phyloP scores from a whole-genome alignment of 1,140 invertebrate genomes.

The Aphis craccivora region DNA sequence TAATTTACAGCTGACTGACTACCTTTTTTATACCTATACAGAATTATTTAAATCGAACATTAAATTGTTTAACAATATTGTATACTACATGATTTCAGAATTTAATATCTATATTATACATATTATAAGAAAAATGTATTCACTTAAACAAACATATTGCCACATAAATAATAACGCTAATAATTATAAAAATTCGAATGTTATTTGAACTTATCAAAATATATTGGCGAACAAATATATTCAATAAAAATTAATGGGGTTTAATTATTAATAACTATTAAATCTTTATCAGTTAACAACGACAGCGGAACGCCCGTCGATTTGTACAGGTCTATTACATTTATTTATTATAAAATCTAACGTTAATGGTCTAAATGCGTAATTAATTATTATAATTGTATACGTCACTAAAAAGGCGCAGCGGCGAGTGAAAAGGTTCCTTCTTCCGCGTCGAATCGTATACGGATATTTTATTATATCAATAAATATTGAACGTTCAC shows the following conservation, averaged over 20 bases:
- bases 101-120: too few relatives aligned
- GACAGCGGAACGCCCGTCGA: too few relatives aligned
- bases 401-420: not conserved
- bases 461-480: not conserved
- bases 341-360: not conserved
- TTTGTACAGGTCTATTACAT: not conserved
- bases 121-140: too few relatives aligned
- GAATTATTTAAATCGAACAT: too few relatives aligned
- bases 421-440: not conserved
- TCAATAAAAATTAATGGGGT: not conserved
- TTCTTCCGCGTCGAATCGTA: not conserved
- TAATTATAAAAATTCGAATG: not conserved
- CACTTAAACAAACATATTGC: too few relatives aligned
- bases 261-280: not conserved
- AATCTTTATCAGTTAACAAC: too few relatives aligned
- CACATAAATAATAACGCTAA: not conserved
- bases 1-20: too few relatives aligned
- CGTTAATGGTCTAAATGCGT: not conserved
- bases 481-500: not conserved
- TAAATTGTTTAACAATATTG: too few relatives aligned
- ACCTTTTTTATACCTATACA: too few relatives aligned
- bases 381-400: conserved; percentile 10
- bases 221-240: not conserved
- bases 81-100: too few relatives aligned
- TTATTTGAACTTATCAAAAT: too few relatives aligned